Conservation (phyloP, 2,113 vertebrate genomes). For the Prolemur simus region DNA sequence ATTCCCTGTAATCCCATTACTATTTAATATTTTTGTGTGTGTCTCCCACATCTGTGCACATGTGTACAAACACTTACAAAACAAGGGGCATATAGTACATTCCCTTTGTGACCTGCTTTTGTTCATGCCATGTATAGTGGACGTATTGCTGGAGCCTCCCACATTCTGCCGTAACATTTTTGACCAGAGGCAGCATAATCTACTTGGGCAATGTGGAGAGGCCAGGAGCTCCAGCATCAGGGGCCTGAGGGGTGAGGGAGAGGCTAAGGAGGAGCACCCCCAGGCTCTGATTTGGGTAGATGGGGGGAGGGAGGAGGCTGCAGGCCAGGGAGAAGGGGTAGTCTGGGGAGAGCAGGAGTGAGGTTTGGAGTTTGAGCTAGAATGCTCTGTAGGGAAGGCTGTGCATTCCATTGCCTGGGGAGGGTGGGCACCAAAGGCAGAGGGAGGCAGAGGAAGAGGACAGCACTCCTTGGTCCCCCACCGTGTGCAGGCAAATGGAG, state of each 20-base stretch:
- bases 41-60: neutral
- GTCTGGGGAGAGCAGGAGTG: neutral
- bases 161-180: neutral
- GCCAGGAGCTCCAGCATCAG: neutral
- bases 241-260: neutral
- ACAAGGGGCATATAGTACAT: fast-evolving
- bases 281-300: neutral
- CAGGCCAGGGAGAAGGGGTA: neutral
- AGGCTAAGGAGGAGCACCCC: neutral
- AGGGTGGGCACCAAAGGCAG: neutral
- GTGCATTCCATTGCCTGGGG: neutral
- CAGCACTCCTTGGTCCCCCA: neutral
- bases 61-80: too few species aligned
- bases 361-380: neutral
- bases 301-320: neutral
- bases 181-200: neutral
- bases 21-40: too few species aligned
- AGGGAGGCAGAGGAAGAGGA: neutral
- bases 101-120: neutral
- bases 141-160: neutral
- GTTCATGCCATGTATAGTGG: neutral
- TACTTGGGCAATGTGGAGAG: neutral
- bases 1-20: neutral
- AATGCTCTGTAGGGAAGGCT: neutral
- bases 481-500: neutral